Percentiles rank a stretch among this genome's conserved stretches.
Evolutionary conservation across 2,888 invertebrate species (phyloP).

Genomic region (Drosophila leonis): DNA sequence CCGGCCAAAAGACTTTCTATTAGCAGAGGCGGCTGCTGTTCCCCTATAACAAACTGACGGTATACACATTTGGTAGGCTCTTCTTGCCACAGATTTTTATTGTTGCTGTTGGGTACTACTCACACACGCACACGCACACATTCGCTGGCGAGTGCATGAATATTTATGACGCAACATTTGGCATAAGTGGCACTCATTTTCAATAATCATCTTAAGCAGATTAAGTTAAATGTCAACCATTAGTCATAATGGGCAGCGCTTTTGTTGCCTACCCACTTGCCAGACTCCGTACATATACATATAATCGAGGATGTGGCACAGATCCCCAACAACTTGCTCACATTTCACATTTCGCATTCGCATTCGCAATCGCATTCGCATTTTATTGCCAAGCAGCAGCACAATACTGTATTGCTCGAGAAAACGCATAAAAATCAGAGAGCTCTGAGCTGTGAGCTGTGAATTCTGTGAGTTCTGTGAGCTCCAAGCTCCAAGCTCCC

Average conservation of each 20-base stretch:
- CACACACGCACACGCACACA: background rate
- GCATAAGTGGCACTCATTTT: slow-evolving; percentile 80
- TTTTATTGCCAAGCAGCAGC: slow-evolving; percentile 72
- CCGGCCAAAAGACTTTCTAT: slow-evolving; percentile 71
- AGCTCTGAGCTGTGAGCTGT: slow-evolving; percentile 15
- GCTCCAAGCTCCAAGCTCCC: slow-evolving; percentile 1
- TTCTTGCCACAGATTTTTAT: slow-evolving; percentile 49
- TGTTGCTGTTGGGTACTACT: slow-evolving; percentile 24
- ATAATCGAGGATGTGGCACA: slow-evolving; percentile 21
- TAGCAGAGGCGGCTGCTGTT: slow-evolving; percentile 59
- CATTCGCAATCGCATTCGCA: slow-evolving; percentile 64
- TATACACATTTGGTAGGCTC: slow-evolving; percentile 44
- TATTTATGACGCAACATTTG: slow-evolving; percentile 82
- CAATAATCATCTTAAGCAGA: slow-evolving; percentile 81
- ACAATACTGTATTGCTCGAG: slow-evolving; percentile 44
- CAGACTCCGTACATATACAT: slow-evolving; percentile 26
- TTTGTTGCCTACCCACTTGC: slow-evolving; percentile 61
- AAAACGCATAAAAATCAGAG: slow-evolving; percentile 77
- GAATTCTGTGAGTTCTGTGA: background rate
- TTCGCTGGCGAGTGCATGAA: slow-evolving; percentile 69
- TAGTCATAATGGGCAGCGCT: slow-evolving; percentile 79
- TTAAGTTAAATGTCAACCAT: slow-evolving; percentile 80
- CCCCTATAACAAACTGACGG: slow-evolving; percentile 13
- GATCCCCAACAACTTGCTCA: slow-evolving; percentile 62
- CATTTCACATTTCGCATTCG: slow-evolving; percentile 72